Evolutionary conservation across 2,888 invertebrate species (phyloP).

Genomic region (Chelonus formosanus): DNA sequence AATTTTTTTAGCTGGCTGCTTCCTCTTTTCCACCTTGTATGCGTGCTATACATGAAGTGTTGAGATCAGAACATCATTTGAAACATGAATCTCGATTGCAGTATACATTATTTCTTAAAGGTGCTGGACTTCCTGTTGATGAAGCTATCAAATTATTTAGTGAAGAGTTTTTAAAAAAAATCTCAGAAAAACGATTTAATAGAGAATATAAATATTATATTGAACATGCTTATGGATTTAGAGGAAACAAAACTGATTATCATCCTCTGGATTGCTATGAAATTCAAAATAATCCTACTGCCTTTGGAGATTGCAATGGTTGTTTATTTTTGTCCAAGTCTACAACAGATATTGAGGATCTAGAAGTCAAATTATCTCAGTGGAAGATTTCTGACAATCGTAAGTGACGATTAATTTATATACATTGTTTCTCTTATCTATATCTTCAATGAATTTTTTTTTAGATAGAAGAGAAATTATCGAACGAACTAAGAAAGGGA

Average conservation of each 20-base stretch:
- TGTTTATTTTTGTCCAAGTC: conserved; percentile 4
- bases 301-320: conserved; percentile 15
- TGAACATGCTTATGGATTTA: conserved; percentile 20
- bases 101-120: conserved; percentile 19
- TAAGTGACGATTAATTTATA: background rate
- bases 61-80: conserved; percentile 19
- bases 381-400: conserved; percentile 16
- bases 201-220: conserved; percentile 19
- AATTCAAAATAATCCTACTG: background rate
- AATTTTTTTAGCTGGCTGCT: background rate
- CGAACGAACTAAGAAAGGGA: background rate
- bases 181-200: conserved; percentile 2
- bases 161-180: conserved; percentile 2
- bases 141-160: conserved; percentile 12
- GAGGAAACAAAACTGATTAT: conserved; percentile 2
- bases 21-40: conserved; percentile 22
- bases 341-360: conserved; percentile 16
- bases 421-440: no score
- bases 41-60: conserved; percentile 8
- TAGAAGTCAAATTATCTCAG: background rate
- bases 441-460: background rate
- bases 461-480: conserved; percentile 4
- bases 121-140: conserved; percentile 4
- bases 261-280: conserved; percentile 5
- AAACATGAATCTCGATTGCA: conserved; percentile 19